Percentiles rank a stretch among this genome's conserved stretches.
phyloP scores from a whole-genome alignment of 2,888 invertebrate genomes.

The Plutella xylostella region DNA sequence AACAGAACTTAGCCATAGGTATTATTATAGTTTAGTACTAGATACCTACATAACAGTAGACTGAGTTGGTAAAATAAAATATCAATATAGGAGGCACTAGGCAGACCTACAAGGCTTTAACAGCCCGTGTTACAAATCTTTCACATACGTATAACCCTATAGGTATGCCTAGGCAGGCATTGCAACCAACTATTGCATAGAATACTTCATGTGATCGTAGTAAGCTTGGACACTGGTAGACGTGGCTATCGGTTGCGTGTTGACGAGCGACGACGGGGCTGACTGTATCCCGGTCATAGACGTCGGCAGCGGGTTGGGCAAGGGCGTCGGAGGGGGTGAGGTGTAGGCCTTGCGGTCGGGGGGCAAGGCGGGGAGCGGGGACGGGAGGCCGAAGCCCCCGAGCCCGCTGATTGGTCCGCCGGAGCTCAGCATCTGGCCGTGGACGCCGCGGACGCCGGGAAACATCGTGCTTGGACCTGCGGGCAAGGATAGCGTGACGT shows the following conservation, averaged over 20 bases:
- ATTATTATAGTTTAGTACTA: too few relatives aligned
- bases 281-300: too few relatives aligned
- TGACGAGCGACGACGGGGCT: not conserved
- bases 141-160: too few relatives aligned
- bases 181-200: constrained; percentile 12
- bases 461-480: constrained; percentile 51
- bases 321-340: constrained; percentile 64
- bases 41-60: too few relatives aligned
- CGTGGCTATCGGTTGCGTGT: constrained; percentile 28
- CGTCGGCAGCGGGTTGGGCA: constrained; percentile 62
- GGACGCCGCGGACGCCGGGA: constrained; percentile 51
- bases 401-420: constrained; percentile 39
- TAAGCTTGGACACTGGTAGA: constrained; percentile 49
- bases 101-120: too few relatives aligned
- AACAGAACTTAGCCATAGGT: too few relatives aligned
- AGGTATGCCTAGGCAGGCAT: too few relatives aligned
- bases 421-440: constrained; percentile 53
- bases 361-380: constrained; percentile 54
- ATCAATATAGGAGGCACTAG: too few relatives aligned
- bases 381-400: constrained; percentile 45
- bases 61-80: too few relatives aligned
- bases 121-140: too few relatives aligned
- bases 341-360: constrained; percentile 71
- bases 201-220: constrained; percentile 29
- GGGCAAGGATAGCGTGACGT: constrained; percentile 10